Percentiles rank a stretch among this genome's conserved stretches.
These are phyloP conservation scores for Phrynosoma blainvillii DNA, from an alignment of 2,113 vertebrate genomes.

Conservation along the genomic window DNA sequence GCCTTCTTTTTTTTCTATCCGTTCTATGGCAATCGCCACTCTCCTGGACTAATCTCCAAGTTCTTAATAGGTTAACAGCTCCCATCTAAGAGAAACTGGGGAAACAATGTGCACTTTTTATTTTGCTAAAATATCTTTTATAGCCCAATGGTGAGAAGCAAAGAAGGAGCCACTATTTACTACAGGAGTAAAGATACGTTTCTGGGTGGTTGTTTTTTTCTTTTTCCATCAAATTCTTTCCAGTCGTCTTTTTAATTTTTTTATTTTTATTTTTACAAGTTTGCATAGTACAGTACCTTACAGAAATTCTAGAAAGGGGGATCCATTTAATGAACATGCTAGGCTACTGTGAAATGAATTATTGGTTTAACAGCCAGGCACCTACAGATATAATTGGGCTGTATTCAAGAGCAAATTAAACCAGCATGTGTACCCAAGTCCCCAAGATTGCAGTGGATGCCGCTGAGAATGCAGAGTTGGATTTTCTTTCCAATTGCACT, in stretches of 20 bases:
- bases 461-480: slow-evolving; percentile 42
- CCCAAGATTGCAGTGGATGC: slow-evolving; percentile 42
- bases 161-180: slow-evolving; percentile 32
- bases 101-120: slow-evolving; percentile 30
- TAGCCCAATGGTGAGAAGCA: slow-evolving; percentile 14
- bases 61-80: neutral
- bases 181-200: slow-evolving; percentile 28
- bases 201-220: slow-evolving; percentile 9
- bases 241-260: slow-evolving; percentile 41
- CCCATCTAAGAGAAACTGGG: neutral
- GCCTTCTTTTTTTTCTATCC: neutral
- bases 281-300: slow-evolving; percentile 38
- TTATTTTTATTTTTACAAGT: slow-evolving; percentile 46
- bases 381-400: slow-evolving; percentile 49
- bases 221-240: slow-evolving; percentile 61
- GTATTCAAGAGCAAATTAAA: slow-evolving; percentile 64
- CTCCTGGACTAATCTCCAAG: neutral
- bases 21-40: neutral
- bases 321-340: slow-evolving; percentile 48
- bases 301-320: slow-evolving; percentile 45
- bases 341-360: slow-evolving; percentile 60
- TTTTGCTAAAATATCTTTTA: slow-evolving; percentile 31
- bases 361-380: slow-evolving; percentile 56
- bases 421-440: slow-evolving; percentile 37
- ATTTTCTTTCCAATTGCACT: slow-evolving; percentile 46